A percentile compares a stretch with the other conserved stretches of the same genome.
phyloP scores from a whole-genome alignment of 2,888 invertebrate genomes.

The Abrostola triplasia region DNA sequence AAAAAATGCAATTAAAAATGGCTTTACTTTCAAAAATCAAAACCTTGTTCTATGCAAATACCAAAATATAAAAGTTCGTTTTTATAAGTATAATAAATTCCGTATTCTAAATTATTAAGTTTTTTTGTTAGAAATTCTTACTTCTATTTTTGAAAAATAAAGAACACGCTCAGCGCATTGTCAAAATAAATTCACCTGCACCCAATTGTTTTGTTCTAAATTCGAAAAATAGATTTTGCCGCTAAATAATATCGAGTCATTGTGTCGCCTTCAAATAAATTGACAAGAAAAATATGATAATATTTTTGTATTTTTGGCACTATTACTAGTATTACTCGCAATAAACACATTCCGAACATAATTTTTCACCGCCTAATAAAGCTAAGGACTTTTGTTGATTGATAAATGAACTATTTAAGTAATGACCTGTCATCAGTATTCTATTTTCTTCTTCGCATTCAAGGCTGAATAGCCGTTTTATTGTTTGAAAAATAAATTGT shows the following conservation, averaged over 20 bases:
- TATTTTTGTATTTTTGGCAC: constrained; percentile 29
- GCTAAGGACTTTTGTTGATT: constrained; percentile 29
- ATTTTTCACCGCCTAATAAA: constrained; percentile 36
- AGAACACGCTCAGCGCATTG: no score
- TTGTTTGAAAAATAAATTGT: background rate
- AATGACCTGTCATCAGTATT: constrained; percentile 37
- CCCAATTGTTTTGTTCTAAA: constrained; percentile 10
- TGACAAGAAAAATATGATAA: constrained; percentile 4
- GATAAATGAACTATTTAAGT: constrained; percentile 42
- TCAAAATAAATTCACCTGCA: background rate
- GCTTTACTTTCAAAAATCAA: no score
- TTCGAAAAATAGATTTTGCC: constrained; percentile 10
- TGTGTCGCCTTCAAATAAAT: background rate
- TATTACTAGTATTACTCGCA: constrained; percentile 14
- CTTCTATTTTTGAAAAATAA: no score
- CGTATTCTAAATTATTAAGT: no score
- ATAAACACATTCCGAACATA: constrained; percentile 30
- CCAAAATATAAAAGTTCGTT: no score
- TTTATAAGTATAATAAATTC: no score
- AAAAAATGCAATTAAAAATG: no score
- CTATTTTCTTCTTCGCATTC: constrained; percentile 13
- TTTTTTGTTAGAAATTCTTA: no score
- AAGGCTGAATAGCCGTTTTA: background rate
- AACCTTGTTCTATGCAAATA: no score
- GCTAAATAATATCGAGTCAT: constrained; percentile 12